phyloP scores from a whole-genome alignment of 2,888 invertebrate species.

The Frankliniella intonsa region DNA sequence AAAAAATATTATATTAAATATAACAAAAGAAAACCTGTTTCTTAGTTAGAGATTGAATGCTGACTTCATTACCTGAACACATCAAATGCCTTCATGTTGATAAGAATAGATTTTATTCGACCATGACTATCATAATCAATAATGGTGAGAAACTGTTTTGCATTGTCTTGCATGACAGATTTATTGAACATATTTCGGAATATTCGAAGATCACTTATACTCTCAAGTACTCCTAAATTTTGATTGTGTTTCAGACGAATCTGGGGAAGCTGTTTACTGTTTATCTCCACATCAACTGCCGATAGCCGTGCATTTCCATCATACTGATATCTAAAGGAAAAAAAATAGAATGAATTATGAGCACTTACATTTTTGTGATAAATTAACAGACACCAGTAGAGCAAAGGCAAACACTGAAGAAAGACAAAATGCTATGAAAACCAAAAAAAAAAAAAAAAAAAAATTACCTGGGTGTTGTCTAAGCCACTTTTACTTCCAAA shows the following conservation, averaged over 20 bases:
- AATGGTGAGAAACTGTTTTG: conserved; percentile 86
- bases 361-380: no score
- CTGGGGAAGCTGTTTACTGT: conserved; percentile 79
- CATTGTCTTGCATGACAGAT: conserved; percentile 84
- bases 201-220: conserved; percentile 77
- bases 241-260: conserved; percentile 80
- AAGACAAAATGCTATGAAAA: no score
- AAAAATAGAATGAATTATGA: no score
- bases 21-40: no score
- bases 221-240: conserved; percentile 81
- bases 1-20: no score
- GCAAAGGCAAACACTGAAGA: no score
- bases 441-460: no score
- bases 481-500: conserved; percentile 80
- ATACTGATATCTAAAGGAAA: conserved; percentile 85
- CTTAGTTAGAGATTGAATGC: no score
- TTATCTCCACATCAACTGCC: conserved; percentile 81
- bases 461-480: conserved; percentile 77
- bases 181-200: conserved; percentile 83
- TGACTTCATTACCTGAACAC: conserved; percentile 51
- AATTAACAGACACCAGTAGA: no score
- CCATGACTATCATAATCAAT: conserved; percentile 84
- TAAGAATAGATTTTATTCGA: conserved; percentile 72
- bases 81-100: conserved; percentile 82
- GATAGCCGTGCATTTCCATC: conserved; percentile 88